Conservation (phyloP, 1,140 invertebrate genomes). For the Zaprionus gabonicus region DNA sequence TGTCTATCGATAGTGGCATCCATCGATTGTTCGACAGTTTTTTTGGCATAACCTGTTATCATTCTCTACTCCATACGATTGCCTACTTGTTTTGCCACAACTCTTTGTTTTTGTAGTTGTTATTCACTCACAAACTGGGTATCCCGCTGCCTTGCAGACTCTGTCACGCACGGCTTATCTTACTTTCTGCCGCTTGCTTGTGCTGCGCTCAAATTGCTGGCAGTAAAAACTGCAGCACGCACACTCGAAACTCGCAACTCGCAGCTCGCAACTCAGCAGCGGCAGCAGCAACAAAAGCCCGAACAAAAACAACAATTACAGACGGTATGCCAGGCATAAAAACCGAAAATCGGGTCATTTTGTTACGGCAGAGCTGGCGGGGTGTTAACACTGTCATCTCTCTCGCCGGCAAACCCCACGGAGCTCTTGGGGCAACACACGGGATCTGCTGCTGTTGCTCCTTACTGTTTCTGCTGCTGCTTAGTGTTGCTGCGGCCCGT, state of each 20-base stretch:
- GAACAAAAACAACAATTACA: conserved; percentile 47
- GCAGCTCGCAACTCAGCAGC: conserved; percentile 27
- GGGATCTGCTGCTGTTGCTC: conserved; percentile 14
- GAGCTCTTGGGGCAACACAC: conserved; percentile 7
- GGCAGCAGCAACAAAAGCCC: conserved; percentile 20
- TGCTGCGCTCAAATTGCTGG: conserved; percentile 47
- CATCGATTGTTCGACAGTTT: too few species aligned
- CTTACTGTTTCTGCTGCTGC: conserved; percentile 10
- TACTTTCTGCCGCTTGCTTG: background rate
- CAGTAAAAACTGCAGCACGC: conserved; percentile 80
- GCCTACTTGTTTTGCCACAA: too few species aligned
- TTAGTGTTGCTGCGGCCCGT: conserved; percentile 23
- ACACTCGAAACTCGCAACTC: conserved; percentile 62
- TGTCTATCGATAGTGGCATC: too few species aligned
- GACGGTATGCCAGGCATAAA: conserved; percentile 56
- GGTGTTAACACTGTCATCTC: conserved; percentile 37
- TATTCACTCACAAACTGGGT: background rate
- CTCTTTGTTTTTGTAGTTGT: too few species aligned
- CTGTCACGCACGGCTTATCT: background rate
- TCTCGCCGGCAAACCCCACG: conserved; percentile 24
- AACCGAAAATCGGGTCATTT: conserved; percentile 79
- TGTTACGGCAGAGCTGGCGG: conserved; percentile 22
- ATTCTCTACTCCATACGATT: too few species aligned
- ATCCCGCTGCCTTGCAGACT: background rate
- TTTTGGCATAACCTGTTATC: too few species aligned